Conservation (phyloP, 2,888 invertebrate species). For the Heliconius hortense region DNA sequence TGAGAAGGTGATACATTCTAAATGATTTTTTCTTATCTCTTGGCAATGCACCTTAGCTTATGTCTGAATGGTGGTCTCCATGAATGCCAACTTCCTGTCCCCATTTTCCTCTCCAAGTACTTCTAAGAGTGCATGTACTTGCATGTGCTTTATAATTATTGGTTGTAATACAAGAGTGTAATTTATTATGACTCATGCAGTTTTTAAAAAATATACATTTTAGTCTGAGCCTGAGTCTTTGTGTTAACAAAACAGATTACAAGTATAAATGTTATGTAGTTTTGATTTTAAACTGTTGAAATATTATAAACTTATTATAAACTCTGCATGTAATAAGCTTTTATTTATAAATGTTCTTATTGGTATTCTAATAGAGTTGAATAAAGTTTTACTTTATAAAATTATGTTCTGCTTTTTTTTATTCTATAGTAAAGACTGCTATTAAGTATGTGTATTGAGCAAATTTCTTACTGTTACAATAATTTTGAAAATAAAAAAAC, state of each 20-base stretch:
- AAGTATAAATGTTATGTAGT: background rate
- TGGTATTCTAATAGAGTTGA: background rate
- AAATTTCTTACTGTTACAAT: too few species aligned
- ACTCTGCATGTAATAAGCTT: conserved; percentile 11
- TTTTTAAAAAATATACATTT: background rate
- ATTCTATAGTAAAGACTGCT: background rate
- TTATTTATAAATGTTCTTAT: conserved; percentile 3
- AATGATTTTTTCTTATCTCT: conserved; percentile 55
- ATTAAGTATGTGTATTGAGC: background rate
- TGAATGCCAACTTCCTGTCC: conserved; percentile 65
- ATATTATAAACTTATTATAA: background rate
- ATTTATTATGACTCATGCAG: conserved; percentile 27
- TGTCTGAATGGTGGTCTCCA: conserved; percentile 47
- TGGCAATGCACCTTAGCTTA: conserved; percentile 56
- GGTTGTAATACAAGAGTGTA: conserved; percentile 26
- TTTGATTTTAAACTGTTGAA: background rate
- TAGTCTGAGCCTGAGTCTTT: conserved; percentile 12
- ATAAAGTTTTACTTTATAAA: background rate
- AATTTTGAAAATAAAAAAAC: too few species aligned
- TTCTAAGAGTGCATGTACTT: conserved; percentile 57
- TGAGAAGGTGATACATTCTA: conserved; percentile 74
- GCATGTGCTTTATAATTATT: conserved; percentile 61
- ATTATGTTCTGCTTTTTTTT: background rate
- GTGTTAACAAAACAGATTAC: conserved; percentile 10
- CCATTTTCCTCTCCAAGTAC: conserved; percentile 53